Evolutionary conservation across 1,140 invertebrate genomes (phyloP).

Genomic region (Papilio glaucus): DNA sequence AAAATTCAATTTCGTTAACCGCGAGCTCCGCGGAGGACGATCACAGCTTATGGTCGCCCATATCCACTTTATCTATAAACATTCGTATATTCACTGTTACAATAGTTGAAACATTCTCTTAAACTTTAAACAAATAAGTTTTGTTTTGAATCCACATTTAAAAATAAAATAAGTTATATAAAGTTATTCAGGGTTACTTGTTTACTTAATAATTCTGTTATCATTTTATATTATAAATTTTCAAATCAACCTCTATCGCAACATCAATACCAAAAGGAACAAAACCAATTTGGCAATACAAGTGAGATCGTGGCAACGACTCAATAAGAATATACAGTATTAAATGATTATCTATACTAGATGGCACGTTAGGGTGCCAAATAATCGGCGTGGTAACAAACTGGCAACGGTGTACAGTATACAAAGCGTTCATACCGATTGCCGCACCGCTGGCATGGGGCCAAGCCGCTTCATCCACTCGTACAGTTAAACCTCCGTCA

Average conservation of each 20-base stretch:
- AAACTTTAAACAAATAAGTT: too few species aligned
- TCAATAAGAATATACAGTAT: background rate
- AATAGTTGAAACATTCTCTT: background rate
- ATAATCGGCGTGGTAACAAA: conserved; percentile 3
- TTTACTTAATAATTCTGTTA: too few species aligned
- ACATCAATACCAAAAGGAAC: background rate
- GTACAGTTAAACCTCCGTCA: background rate
- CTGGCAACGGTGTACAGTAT: background rate
- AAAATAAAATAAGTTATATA: too few species aligned
- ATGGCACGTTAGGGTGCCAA: background rate
- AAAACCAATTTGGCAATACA: conserved; percentile 4
- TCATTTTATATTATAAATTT: too few species aligned
- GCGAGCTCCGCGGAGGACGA: background rate
- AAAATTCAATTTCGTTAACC: background rate
- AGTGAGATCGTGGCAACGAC: background rate
- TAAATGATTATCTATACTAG: conserved; percentile 6
- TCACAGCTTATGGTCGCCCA: background rate
- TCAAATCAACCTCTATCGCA: too few species aligned
- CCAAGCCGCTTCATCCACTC: background rate
- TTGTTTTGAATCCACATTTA: too few species aligned
- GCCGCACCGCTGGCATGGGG: background rate
- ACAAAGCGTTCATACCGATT: background rate
- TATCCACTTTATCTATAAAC: conserved; percentile 10
- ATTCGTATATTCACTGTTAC: background rate
- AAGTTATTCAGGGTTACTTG: too few species aligned